A percentile compares a stretch with the other conserved stretches of the same genome.
These are phyloP conservation scores for Cantharis nigra DNA, from an alignment of 2,888 invertebrate genomes.

Conservation along the genomic window DNA sequence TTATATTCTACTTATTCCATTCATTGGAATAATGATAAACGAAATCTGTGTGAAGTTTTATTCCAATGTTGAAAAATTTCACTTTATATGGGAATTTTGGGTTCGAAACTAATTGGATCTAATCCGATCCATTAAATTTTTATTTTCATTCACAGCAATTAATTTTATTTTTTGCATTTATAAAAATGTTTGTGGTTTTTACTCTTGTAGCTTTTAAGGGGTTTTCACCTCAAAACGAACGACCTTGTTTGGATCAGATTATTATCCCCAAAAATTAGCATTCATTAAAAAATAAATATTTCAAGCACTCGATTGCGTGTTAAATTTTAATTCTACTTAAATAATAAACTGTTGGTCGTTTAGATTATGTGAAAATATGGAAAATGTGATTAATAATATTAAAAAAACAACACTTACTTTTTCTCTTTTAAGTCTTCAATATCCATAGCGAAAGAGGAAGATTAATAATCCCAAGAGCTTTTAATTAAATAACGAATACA, in stretches of 20 bases:
- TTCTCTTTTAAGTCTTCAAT: neutral
- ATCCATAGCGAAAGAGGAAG: neutral
- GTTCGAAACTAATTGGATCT: neutral
- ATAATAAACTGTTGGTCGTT: neutral
- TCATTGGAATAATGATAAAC: neutral
- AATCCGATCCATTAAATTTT: too few species aligned
- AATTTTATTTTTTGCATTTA: too few species aligned
- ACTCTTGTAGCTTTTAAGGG: too few species aligned
- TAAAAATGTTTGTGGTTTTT: too few species aligned
- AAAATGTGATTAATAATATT: neutral
- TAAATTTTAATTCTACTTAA: neutral
- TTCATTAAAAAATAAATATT: neutral
- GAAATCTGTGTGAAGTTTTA: neutral
- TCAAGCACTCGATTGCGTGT: neutral
- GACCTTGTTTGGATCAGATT: neutral
- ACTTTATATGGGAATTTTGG: neutral
- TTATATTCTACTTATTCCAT: neutral
- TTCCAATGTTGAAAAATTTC: neutral
- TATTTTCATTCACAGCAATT: too few species aligned
- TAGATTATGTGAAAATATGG: neutral
- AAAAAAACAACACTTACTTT: neutral
- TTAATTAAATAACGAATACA: neutral
- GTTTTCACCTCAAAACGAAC: neutral
- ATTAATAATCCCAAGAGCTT: neutral
- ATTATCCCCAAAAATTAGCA: neutral